Base-by-base conservation (phyloP, 2,888 invertebrate species). In the Endomychus coccineus region DNA sequence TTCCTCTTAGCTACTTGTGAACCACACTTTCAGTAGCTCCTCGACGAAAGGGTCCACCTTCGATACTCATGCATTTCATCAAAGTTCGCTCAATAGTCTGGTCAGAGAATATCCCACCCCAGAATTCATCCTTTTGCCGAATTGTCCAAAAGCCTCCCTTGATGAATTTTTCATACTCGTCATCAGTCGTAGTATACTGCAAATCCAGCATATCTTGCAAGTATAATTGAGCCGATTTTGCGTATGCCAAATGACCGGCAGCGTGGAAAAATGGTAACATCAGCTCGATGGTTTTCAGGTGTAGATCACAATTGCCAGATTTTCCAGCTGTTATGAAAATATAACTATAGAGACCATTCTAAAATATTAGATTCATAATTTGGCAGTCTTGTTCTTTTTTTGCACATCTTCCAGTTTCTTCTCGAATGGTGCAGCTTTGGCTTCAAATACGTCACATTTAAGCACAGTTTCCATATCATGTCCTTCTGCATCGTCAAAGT, bases 31-130 rank as follows among this genome's bases (percentile, higher is more conserved):
- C n/a, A n/a, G n/a, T n/a, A n/a, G n/a, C n/a, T n/a, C n/a, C n/a
- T n/a, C n/a, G n/a, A n/a, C n/a, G n/a, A n/a, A n/a, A n/a, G n/a
- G n/a, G n/a, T n/a, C n/a, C n/a, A n/a, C n/a, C n/a, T n/a, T n/a
- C n/a, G n/a, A n/a, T n/a, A n/a, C n/a, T n/a, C n/a, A n/a, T n/a
- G n/a, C n/a, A n/a, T n/a, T n/a, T n/a, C n/a, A n/a, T n/a, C n/a
- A n/a, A n/a, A n/a, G n/a, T 47, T 43, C 47, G 49, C 35, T 50
- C 45, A 23, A 50, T 49, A 7, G 48, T n/a, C n/a, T n/a, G n/a
- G n/a, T n/a, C n/a, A n/a, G n/a, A n/a, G n/a, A n/a, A n/a, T n/a
- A n/a, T n/a, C n/a, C n/a, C n/a, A n/a, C n/a, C n/a, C n/a, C n/a
- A n/a, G n/a, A n/a, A n/a, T n/a, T n/a, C n/a, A n/a, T n/a, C n/a